Base-by-base conservation (phyloP, 2,888 invertebrate species). In the Erebia aethiops region DNA sequence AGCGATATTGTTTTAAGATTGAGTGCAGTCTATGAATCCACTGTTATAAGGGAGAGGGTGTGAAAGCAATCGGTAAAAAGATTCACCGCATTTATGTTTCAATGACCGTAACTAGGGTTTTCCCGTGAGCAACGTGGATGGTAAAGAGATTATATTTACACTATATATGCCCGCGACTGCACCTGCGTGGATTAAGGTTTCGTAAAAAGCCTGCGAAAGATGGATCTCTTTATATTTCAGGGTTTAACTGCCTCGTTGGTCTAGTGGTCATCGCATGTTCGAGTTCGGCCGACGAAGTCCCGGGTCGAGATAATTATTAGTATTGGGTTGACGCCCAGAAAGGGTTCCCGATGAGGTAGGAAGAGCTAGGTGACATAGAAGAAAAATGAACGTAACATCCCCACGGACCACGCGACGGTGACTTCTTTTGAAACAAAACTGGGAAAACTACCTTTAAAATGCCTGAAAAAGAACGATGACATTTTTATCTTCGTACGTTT, bases 1-100 rank as follows among this genome's bases (percentile, higher is more conserved):
- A 91, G 85, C 83, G 85, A 89, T 92, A 92, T 93, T 92, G 92
- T 93, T 92, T 92, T 91, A 89, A 86, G 88, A 93, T 92, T 91
- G 91, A 91, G 87, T 85, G 86, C 87, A 85, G 81, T 78, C 75
- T 77, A 77, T 77, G 78, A 79, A 76, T 76, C 67, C 71, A 69
- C 70, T 64, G 69, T 75, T 69, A 75, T 71, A 74, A 80, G 81
- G 80, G 73, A 75, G 79, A 82, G 84, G 81, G 77, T 80, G 82
- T 66, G 11, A 66, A 43, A 64, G 11, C 5, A 21, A 57, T 57
- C 21, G 21, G 21, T 57, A 57, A 57, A 56, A 57, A 57, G 56
- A 57, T 57, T 57, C 56, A 21, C 26, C 54, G 54, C 54, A 10
- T 54, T 16, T 16, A 54, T 10, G 18, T 18, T 54, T 57, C 13